phyloP scores from a whole-genome alignment of 2,888 invertebrate species.

The Fissipunctia ypsillon region DNA sequence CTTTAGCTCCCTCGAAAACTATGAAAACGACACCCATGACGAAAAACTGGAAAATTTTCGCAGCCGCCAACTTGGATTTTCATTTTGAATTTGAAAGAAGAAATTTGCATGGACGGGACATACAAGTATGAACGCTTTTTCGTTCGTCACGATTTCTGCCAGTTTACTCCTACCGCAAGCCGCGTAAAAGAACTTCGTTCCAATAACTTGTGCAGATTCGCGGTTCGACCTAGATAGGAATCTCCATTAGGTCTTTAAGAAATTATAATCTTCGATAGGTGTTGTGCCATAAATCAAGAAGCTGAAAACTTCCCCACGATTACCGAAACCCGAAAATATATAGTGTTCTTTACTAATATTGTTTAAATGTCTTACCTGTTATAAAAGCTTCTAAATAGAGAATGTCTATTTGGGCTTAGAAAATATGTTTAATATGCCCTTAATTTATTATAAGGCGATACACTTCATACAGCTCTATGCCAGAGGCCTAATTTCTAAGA shows the following conservation, averaged over 20 bases:
- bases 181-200: too few relatives aligned
- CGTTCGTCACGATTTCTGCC: too few relatives aligned
- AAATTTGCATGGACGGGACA: too few relatives aligned
- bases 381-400: not conserved
- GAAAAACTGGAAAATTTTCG: too few relatives aligned
- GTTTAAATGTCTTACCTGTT: not conserved
- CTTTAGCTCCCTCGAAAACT: too few relatives aligned
- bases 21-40: too few relatives aligned
- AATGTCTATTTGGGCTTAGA: not conserved
- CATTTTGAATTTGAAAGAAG: too few relatives aligned
- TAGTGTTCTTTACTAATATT: not conserved
- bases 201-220: conserved; percentile 11
- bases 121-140: too few relatives aligned
- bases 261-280: not conserved
- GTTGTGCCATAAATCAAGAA: not conserved
- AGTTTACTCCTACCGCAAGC: too few relatives aligned
- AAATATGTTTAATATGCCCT: not conserved
- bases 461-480: not conserved
- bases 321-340: too few relatives aligned
- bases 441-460: not conserved
- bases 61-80: too few relatives aligned
- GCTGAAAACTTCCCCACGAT: not conserved
- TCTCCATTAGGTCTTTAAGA: not conserved
- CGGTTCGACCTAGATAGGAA: not conserved
- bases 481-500: not conserved